Base-by-base conservation (phyloP, 2,797 vertebrate genomes). In the Macropus fuliginosus region DNA sequence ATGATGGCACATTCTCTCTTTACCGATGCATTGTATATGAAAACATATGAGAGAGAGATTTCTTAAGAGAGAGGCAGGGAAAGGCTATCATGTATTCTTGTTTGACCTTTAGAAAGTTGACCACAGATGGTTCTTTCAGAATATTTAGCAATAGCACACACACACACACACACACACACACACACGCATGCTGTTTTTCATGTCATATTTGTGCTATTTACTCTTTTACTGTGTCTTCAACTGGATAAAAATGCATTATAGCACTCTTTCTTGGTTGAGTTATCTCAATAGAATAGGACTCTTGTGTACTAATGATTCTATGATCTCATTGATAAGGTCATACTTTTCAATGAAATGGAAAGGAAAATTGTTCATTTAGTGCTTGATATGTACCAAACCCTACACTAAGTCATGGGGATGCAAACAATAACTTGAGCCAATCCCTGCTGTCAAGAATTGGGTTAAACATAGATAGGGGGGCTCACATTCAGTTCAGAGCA, bases 101-200 rank as follows among this genome's bases (percentile, higher is more conserved):
- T 29, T 93, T 46, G 40, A 21, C 56, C n/a, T 91, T 92, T 91
- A 57, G 74, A 93, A 95, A 93, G 52, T 9, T 81, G 54, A 1
- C 5, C 4, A 50, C 5, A 62, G 4, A 81, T 81, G 1, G 6
- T 40, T 18, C 18, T 81, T 81, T 81, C 6, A 74, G 50, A 55
- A 91, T 31, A 91, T 91, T 81, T 91, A 91, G 55, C 90, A 55
- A 52, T 89, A 55, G 21, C n/a, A n/a, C n/a, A n/a, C n/a, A 46
- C 2, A 40, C 18, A 46, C 2, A 9, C 16, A 21, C 18, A 4
- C 46, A 46, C n/a, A 46, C 2, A 40, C n/a, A 46, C 2, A 9
- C 16, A 21, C 2, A 4, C 13, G 1, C 29, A 56, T 8, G 1
- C 2, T 18, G n/a, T 24, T 46, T 74, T 81, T 81, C 29, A 24